These are phyloP conservation scores for Nezara viridula DNA, from an alignment of 2,888 invertebrate species.

Conservation along the genomic window DNA sequence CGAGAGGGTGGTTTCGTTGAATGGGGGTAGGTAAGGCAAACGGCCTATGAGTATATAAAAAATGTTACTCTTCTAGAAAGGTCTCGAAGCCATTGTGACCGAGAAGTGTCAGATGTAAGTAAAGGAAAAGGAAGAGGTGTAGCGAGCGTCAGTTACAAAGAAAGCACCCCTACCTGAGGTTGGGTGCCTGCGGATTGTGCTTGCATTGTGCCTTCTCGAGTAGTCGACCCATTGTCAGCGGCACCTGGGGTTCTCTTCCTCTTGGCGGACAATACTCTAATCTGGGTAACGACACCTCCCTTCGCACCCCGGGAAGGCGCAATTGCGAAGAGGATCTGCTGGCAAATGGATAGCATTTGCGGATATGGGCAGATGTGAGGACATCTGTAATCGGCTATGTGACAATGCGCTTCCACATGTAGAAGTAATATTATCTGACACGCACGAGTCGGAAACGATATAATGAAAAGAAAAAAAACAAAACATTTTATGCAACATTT, in stretches of 20 bases:
- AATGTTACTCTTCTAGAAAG: slow-evolving; percentile 11
- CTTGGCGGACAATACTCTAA: slow-evolving; percentile 6
- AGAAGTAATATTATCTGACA: not conserved
- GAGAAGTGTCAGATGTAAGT: not conserved
- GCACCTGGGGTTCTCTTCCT: no score
- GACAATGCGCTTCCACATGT: not conserved
- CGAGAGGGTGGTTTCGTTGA: not conserved
- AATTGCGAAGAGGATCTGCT: not conserved
- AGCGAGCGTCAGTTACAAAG: not conserved
- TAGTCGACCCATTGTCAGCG: no score
- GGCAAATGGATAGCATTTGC: not conserved
- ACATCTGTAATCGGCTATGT: not conserved
- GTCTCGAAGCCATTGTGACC: not conserved
- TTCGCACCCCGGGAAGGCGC: not conserved
- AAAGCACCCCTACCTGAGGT: no score
- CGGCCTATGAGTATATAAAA: slow-evolving; percentile 5
- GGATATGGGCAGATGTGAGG: not conserved
- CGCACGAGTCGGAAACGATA: not conserved
- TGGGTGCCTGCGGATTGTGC: not conserved
- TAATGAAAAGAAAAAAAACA: no score
- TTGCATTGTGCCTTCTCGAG: not conserved
- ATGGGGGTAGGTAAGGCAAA: slow-evolving; percentile 26
- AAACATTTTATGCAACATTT: no score
- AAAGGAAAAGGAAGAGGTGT: not conserved
- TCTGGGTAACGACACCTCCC: not conserved